These are phyloP conservation scores for Acanthosepion esculentum DNA, from an alignment of 2,888 invertebrate species.

Conservation along the genomic window DNA sequence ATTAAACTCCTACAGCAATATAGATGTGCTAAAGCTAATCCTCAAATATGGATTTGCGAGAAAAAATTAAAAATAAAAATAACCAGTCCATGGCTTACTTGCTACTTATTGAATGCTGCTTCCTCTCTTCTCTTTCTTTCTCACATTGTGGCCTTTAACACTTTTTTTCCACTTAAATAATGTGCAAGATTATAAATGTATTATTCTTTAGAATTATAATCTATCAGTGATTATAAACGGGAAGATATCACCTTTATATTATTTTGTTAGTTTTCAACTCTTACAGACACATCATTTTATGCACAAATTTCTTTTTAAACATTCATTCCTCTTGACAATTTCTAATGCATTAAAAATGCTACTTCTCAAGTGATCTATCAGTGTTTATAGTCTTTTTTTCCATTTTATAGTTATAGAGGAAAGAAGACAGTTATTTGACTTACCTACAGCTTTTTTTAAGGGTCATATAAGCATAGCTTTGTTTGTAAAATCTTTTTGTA, in stretches of 20 bases:
- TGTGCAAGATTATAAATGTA: background rate
- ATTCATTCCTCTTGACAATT: too few species aligned
- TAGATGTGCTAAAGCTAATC: constrained; percentile 10
- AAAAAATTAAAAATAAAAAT: background rate
- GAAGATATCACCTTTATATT: background rate
- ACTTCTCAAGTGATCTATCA: too few species aligned
- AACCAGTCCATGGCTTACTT: background rate
- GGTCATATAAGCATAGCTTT: too few species aligned
- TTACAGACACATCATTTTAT: too few species aligned
- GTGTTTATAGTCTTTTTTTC: too few species aligned
- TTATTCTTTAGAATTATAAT: background rate
- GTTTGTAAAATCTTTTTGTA: too few species aligned
- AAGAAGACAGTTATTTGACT: too few species aligned
- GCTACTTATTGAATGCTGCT: background rate
- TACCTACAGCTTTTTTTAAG: too few species aligned
- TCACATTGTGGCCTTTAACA: background rate
- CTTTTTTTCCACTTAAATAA: background rate
- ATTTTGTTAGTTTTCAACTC: background rate
- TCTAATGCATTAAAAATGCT: too few species aligned
- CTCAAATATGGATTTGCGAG: background rate
- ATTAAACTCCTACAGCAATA: background rate
- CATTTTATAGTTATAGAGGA: too few species aligned
- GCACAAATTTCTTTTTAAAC: too few species aligned
- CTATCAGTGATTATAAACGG: background rate
- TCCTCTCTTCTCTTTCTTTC: background rate